Conservation (phyloP, 2,113 vertebrate genomes). For the Hippolais icterina region DNA sequence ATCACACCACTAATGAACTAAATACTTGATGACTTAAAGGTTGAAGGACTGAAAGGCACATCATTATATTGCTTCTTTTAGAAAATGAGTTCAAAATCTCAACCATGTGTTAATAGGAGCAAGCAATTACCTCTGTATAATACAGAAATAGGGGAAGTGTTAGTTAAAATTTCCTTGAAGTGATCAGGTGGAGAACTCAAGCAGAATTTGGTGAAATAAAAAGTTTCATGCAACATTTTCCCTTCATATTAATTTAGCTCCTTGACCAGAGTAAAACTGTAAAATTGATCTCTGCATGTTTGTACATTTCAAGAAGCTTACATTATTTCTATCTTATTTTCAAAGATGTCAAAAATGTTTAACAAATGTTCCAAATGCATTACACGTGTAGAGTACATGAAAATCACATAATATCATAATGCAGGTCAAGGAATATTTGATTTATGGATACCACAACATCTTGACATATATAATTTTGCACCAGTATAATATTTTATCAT, state of each 20-base stretch:
- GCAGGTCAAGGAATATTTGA: background rate
- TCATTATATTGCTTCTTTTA: background rate
- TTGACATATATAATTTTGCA: background rate
- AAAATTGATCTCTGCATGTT: background rate
- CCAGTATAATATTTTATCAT: accelerated
- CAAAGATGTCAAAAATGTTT: background rate
- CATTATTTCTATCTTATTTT: background rate
- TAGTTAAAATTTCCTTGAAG: background rate
- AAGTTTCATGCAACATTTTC: background rate
- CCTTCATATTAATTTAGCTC: background rate
- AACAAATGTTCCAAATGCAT: background rate
- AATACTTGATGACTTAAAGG: background rate
- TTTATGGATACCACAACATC: background rate
- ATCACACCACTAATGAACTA: background rate
- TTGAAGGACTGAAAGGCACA: background rate
- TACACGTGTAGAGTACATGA: background rate
- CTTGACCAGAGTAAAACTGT: background rate
- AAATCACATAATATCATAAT: background rate
- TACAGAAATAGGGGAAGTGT: background rate
- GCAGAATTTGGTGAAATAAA: background rate
- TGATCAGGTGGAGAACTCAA: background rate
- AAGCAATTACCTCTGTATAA: background rate
- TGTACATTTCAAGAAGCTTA: background rate
- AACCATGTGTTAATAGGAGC: background rate
- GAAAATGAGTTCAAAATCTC: background rate